Base-by-base conservation (phyloP, 2,888 invertebrate genomes). In the Elysia crispata region DNA sequence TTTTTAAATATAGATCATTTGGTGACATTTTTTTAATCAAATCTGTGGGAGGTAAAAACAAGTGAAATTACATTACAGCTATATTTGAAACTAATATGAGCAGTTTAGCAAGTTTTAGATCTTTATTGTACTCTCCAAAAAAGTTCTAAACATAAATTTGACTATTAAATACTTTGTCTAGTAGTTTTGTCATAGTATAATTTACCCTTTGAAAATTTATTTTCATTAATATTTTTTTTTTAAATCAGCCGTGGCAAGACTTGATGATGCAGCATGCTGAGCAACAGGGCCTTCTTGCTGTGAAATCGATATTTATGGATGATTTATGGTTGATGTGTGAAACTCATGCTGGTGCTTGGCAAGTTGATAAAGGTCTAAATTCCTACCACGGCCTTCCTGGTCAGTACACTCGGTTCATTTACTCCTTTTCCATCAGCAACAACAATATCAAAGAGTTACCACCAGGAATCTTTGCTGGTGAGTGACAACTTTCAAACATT, bases 391-490 rank as follows among this genome's bases (percentile, higher is more conserved):
- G 73, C 33, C 81, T 83, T 25, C 84, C 82, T 75, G 86, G 82
- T 54, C 54, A 69, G 8, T 85, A 86, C 79, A 77, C 83, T 13
- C 72, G 80, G 31, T 88, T 87, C 75, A 81, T 88, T 28, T 85
- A 84, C 41, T 86, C 87, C 20, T 60, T 89, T 3, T 82, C 85
- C 50, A 74, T 88, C 66, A 81, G 83, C 23, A 82, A 83, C 69
- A 87, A 88, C 77, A 76, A 85, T 18, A 60, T 89, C 1, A 76
- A 76, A 25, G 73, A 77, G 1, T 78, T 89, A 0, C 87, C 87
- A n/a, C 83, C 85, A 30, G 83, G 85, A 23, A 62, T 87, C 66
- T 88, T 89, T 67, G 76, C 62, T n/a, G 28, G 79, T 79, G 72
- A 69, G 15, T 57, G 57, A 20, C 1, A 30, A 70, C 41, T 41